A percentile compares a stretch with the other conserved stretches of the same genome.
Conservation (phyloP, 2,888 invertebrate genomes). For the Drosophila gaucha region DNA sequence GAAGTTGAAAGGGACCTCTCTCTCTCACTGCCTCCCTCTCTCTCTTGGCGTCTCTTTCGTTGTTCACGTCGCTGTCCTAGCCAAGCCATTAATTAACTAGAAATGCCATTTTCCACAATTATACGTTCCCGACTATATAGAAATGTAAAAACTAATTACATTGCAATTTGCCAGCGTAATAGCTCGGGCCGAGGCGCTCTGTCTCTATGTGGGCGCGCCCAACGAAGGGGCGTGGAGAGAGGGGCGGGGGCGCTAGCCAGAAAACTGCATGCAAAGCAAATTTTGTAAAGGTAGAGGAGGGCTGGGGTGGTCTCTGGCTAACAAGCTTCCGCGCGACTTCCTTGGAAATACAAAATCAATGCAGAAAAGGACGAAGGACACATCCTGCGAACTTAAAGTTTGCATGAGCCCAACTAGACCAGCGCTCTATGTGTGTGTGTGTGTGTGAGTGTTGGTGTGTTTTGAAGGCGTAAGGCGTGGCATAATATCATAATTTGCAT, state of each 20-base stretch:
- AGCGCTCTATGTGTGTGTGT: not conserved
- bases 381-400: constrained; percentile 67
- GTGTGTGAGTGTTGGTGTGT: constrained; percentile 15
- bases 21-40: not conserved
- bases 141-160: constrained; percentile 82
- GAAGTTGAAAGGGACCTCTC: not conserved
- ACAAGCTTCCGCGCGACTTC: constrained; percentile 79
- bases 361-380: constrained; percentile 64
- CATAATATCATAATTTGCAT: constrained; percentile 74
- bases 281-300: constrained; percentile 40
- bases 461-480: constrained; percentile 44
- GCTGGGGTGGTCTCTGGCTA: constrained; percentile 36
- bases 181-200: constrained; percentile 61
- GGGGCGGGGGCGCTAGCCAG: constrained; percentile 11
- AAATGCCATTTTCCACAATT: constrained; percentile 79
- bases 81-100: constrained; percentile 76
- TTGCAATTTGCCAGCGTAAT: constrained; percentile 81
- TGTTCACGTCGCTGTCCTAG: constrained; percentile 18
- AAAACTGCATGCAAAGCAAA: constrained; percentile 78
- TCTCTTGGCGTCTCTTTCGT: not conserved
- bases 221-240: not conserved
- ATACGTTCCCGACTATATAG: constrained; percentile 73
- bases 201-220: constrained; percentile 34
- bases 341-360: constrained; percentile 78
- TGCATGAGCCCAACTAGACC: constrained; percentile 35